A percentile compares a stretch with the other conserved stretches of the same genome.
These are phyloP conservation scores for Colostygia pectinataria DNA, from an alignment of 2,888 invertebrate genomes.

Conservation along the genomic window DNA sequence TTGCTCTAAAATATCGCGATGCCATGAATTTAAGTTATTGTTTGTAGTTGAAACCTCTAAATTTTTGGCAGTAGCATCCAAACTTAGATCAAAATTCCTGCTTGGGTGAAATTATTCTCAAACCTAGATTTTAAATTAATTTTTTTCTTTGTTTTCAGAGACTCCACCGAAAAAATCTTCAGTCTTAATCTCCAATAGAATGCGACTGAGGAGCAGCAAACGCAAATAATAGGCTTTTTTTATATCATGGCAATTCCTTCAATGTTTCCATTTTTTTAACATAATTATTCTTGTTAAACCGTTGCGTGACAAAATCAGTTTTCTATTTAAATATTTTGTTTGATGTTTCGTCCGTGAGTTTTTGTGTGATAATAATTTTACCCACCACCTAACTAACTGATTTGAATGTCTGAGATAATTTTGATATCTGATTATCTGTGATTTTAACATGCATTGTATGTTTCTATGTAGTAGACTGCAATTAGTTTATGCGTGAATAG, in stretches of 20 bases:
- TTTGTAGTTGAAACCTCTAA: no score
- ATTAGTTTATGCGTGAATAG: not conserved
- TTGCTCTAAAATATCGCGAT: no score
- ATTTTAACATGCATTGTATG: constrained; percentile 33
- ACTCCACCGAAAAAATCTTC: constrained; percentile 42
- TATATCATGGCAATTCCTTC: not conserved
- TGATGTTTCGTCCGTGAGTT: constrained; percentile 6
- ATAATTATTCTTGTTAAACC: constrained; percentile 3
- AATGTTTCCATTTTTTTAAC: constrained; percentile 15
- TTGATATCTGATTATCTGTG: constrained; percentile 34
- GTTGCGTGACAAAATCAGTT: constrained; percentile 12
- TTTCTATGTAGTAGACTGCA: not conserved
- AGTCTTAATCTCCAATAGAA: constrained; percentile 49
- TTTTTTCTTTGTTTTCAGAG: constrained; percentile 47
- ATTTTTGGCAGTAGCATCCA: no score
- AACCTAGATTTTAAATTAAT: no score
- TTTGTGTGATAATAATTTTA: constrained; percentile 20
- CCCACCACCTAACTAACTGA: constrained; percentile 37
- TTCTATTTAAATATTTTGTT: not conserved
- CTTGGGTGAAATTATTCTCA: no score
- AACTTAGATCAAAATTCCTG: no score
- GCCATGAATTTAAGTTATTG: no score
- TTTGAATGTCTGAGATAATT: constrained; percentile 17
- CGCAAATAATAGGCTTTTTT: constrained; percentile 44
- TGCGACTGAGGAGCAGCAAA: constrained; percentile 62